Base-by-base conservation (phyloP, 1,140 invertebrate genomes). In the Diplogasteroides magnus region DNA sequence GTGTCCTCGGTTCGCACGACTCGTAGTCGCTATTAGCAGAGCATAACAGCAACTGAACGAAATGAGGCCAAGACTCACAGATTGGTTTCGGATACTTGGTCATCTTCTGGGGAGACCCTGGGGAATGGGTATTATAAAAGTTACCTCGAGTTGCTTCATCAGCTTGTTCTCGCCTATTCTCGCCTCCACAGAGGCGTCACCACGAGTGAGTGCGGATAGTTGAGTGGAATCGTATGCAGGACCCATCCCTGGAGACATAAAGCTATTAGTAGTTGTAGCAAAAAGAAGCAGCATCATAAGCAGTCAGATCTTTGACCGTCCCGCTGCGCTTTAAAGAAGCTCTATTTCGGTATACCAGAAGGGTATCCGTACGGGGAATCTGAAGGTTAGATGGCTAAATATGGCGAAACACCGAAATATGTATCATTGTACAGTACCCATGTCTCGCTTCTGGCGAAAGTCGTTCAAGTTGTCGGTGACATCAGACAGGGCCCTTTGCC, bases 371-470 rank as follows among this genome's bases (percentile, higher is more conserved):
- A 19, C 6, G 37, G 37, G 19, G 6, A 19, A 19, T 6, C 6
- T 48, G 19, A 48, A 48, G 6, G 37, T 6, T 48, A 11, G 37
- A 48, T 11, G 37, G 19, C 37, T 19, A 48, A 48, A 48, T 6
- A 48, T 48, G 6, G 19, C 37, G 6, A 48, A n/a, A n/a, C n/a
- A n/a, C n/a, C n/a, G n/a, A n/a, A n/a, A n/a, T n/a, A n/a, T n/a
- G n/a, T n/a, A n/a, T n/a, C n/a, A n/a, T n/a, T n/a, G n/a, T n/a
- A n/a, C n/a, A n/a, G n/a, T n/a, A 84, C 85, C 85, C 31, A 92
- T 89, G 31, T 89, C 91, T 73, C 91, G 85, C 84, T 94, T 95
- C 64, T 89, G 88, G 80, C 93, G 90, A 85, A 96, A 96, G 84
- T 95, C 92, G 57, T 88, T 88, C 32, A 97, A 85, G 80, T 93